phyloP scores from a whole-genome alignment of 2,113 vertebrate species.

The Cyprinodon tularosa region DNA sequence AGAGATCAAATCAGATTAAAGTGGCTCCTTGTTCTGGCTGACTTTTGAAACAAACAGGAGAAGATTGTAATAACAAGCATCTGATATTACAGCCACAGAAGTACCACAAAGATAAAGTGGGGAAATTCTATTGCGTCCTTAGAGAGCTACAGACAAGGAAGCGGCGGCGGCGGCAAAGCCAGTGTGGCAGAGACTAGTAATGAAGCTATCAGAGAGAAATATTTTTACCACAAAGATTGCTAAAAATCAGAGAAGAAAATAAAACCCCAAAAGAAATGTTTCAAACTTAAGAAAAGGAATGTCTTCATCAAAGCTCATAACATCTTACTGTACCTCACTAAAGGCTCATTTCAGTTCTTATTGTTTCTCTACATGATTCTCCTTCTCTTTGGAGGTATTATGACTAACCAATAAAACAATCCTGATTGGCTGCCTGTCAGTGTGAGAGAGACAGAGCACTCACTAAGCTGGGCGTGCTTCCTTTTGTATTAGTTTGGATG shows the following conservation, averaged over 20 bases:
- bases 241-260: conserved; percentile 4
- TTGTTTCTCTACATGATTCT: conserved; percentile 11
- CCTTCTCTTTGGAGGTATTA: conserved; percentile 24
- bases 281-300: conserved; percentile 15
- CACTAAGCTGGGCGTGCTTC: conserved; percentile 20
- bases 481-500: conserved; percentile 25
- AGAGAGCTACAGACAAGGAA: conserved; percentile 14
- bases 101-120: conserved; percentile 7
- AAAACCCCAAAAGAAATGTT: conserved; percentile 6
- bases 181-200: conserved; percentile 14
- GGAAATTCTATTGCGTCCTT: conserved; percentile 3
- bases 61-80: conserved; percentile 35
- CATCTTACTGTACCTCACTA: not conserved
- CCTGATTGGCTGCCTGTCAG: conserved; percentile 12
- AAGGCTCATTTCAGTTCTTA: not conserved
- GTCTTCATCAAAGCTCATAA: conserved; percentile 1
- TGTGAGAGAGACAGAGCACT: conserved; percentile 6
- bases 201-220: conserved; percentile 35
- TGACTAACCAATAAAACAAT: conserved; percentile 26
- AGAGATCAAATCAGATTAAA: conserved; percentile 36
- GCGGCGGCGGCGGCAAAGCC: not conserved
- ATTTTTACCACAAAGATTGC: conserved; percentile 19
- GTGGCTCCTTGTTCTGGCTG: conserved; percentile 21
- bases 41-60: conserved; percentile 44
- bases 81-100: conserved; percentile 27